Conservation (phyloP, 2,113 vertebrate species). For the Macquaria ambigua region DNA sequence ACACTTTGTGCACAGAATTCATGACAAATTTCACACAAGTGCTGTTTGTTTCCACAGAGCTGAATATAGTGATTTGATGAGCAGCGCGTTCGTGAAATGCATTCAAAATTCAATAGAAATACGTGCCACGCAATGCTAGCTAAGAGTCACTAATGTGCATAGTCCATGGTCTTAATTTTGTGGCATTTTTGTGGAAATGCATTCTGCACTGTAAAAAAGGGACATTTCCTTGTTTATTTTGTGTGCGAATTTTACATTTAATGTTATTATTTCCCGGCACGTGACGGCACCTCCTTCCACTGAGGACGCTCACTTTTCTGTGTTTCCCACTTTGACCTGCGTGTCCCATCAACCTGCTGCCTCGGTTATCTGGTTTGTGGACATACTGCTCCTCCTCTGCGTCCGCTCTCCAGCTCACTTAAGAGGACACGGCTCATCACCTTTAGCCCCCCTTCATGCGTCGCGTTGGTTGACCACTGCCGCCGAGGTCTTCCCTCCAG, state of each 20-base stretch:
- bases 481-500: not conserved
- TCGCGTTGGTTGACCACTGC: not conserved
- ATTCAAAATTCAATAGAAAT: not conserved
- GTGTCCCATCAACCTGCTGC: slow-evolving; percentile 7
- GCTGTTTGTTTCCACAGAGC: not conserved
- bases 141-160: not conserved
- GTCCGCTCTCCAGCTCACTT: not conserved
- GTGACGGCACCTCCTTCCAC: not conserved
- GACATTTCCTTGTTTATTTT: not conserved
- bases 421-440: slow-evolving; percentile 27
- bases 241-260: not conserved
- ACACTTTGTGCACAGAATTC: too few species aligned
- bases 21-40: too few species aligned
- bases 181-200: not conserved
- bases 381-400: not conserved
- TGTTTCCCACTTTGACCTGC: not conserved
- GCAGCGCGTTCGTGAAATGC: not conserved
- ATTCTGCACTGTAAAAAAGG: not conserved
- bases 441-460: not conserved
- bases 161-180: too few species aligned
- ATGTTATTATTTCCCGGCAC: not conserved
- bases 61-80: not conserved
- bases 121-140: not conserved
- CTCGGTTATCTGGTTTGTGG: slow-evolving; percentile 32
- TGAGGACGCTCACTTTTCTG: not conserved